phyloP scores from a whole-genome alignment of 2,113 vertebrate species.

The Galbula dea region DNA sequence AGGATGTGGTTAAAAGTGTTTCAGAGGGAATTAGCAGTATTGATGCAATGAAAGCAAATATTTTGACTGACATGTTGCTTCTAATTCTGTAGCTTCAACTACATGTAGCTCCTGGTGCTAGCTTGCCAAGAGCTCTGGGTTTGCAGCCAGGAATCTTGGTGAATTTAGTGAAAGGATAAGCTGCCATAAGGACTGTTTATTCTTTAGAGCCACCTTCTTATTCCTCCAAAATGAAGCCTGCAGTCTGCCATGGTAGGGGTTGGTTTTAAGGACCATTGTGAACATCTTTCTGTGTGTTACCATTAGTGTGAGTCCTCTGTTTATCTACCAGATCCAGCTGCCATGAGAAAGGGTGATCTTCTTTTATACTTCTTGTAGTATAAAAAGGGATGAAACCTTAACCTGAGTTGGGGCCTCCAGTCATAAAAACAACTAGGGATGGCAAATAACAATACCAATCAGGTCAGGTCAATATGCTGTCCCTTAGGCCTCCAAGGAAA shows the following conservation, averaged over 20 bases:
- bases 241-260: not conserved
- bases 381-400: not conserved
- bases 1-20: not conserved
- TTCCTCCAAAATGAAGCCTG: not conserved
- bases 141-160: not conserved
- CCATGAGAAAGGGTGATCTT: not conserved
- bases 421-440: not conserved
- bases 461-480: not conserved
- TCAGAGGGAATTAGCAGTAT: not conserved
- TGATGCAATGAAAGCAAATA: not conserved
- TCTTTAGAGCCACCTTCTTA: not conserved
- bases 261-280: not conserved
- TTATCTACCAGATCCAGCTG: not conserved
- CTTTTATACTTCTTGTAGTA: not conserved
- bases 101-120: rapidly evolving
- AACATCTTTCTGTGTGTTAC: not conserved
- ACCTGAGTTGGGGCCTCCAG: not conserved
- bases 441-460: not conserved
- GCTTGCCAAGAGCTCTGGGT: not conserved
- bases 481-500: not conserved
- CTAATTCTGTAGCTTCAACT: not conserved
- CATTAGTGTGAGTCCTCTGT: not conserved
- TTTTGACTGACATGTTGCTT: not conserved
- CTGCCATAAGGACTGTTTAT: not conserved
- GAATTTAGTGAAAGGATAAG: not conserved